Evolutionary conservation across 1,140 invertebrate species (phyloP), one percentile per base, ranked within the genome.

Genomic region (Tyrophagus putrescentiae): DNA sequence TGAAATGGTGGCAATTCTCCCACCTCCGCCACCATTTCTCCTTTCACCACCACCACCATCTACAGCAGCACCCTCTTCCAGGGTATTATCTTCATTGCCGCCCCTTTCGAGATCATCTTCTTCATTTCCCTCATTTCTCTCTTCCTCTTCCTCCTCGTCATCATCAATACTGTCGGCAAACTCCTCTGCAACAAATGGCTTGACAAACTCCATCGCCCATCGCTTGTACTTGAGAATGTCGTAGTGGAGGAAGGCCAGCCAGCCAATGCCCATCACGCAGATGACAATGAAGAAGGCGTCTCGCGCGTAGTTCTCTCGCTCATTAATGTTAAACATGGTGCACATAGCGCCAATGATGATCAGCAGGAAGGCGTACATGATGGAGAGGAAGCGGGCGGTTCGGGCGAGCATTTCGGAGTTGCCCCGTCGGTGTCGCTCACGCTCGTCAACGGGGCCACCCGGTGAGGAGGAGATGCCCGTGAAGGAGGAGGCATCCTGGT

Each of bases 321-420:
- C 64, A 62, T 80, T 74, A 53, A 78, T 68, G 67, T 82, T 80
- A 34, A 74, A 73, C 29, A 82, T 65, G 66, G 78, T 80, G 21
- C 82, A 74, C 18, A 82, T 79, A 2, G 79, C 62, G 41, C 81
- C 82, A 11, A 82, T 65, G 31, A 80, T 81, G 4, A 83, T 73
- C 56, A 83, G 68, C 62, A 82, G 76, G 41, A 82, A 73, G 50
- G 79, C 80, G 66, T 83, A 83, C 53, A 82, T 78, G 16, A 62
- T 62, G 18, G 57, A 59, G 18, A 44, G 9, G 25, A 59, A 59
- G 13, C 29, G 36, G 4, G 29, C 16, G 29, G 39, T 42, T 18
- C 57, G 34, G 4, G 29, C 32, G n/a, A 33, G 23, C 56, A 45
- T 41, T 44, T 59, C 36, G 7, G 5, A 16, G 5, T 16, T 18